Evolutionary conservation across 2,797 vertebrate genomes (phyloP), one percentile per base, ranked within the genome.

Genomic region (Brachyalestes nurse): DNA sequence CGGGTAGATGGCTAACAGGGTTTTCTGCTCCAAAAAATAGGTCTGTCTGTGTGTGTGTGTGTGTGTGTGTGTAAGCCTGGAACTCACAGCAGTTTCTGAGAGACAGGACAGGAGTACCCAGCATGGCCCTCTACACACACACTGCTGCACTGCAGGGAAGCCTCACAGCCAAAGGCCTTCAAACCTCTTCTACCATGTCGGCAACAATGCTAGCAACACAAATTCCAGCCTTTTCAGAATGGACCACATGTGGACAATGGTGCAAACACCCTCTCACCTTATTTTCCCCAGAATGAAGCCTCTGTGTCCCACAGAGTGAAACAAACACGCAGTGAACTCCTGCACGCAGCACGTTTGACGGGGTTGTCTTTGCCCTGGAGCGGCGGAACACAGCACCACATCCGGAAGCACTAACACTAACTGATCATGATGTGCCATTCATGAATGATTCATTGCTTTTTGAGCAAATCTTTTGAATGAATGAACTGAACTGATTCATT

Each of bases 91-190:
- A 19, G 62, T 61, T 75, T 70, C 17, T 49, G 51, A 58, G 75
- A 66, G 65, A 72, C 60, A 82, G 66, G 21, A 47, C 72, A 61
- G 62, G 70, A 74, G 65, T 69, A 77, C 75, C n/a, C 71, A 78
- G 62, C 75, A 74, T 69, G 75, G 75, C 28, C 62, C 55, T 77
- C 61, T 78, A 13, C 65, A 73, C 42, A 38, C 65, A 73, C 42
- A 21, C 47, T 64, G 57, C 51, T 53, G 38, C 79, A 64, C 80
- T 72, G 75, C 75, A 65, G 67, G 67, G 42, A 62, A 65, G 45
- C 66, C 51, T 65, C 25, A 72, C 23, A 77, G 19, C 23, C 8
- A 77, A 77, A 66, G 47, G 47, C 38, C 51, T 66, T 82, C 67
- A 72, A 69, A 57, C 58, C 23, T 55, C 34, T 58, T 64, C 45